phyloP scores from a whole-genome alignment of 2,888 invertebrate species.

The Sphaerolaimus hirsutus region DNA sequence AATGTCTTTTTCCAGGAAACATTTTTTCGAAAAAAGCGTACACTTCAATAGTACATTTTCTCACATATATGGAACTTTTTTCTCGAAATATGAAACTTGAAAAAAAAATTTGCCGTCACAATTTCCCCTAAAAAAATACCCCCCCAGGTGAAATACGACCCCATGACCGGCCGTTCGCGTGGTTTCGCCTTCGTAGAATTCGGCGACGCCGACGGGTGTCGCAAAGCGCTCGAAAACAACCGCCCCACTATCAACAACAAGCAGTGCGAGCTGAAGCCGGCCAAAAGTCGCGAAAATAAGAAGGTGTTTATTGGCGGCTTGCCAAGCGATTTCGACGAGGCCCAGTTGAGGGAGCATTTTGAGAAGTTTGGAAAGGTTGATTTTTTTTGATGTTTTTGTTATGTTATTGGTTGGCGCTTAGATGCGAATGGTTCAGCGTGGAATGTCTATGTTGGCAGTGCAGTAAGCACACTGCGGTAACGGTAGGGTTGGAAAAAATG shows the following conservation, averaged over 20 bases:
- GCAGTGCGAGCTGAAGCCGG: constrained; percentile 23
- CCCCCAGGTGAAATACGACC: constrained; percentile 24
- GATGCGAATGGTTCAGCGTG: too few relatives aligned
- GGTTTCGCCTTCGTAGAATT: constrained; percentile 26
- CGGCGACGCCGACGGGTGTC: constrained; percentile 17
- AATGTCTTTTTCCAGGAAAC: too few relatives aligned
- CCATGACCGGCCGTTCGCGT: constrained; percentile 21
- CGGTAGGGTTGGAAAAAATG: too few relatives aligned
- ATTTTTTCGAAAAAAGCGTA: constrained; percentile 6
- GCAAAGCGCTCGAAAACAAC: constrained; percentile 15
- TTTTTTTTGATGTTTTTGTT: too few relatives aligned
- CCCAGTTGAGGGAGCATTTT: constrained; percentile 20
- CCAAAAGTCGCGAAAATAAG: constrained; percentile 25
- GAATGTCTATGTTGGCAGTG: too few relatives aligned
- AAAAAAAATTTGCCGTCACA: too few relatives aligned
- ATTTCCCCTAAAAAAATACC: constrained; percentile 8
- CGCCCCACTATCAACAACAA: constrained; percentile 22
- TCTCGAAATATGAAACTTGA: too few relatives aligned
- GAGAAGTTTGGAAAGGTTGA: constrained; percentile 20
- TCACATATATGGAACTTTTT: too few relatives aligned
- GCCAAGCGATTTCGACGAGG: constrained; percentile 21
- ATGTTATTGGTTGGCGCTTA: too few relatives aligned
- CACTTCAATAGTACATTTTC: background rate
- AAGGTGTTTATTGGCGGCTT: constrained; percentile 26
- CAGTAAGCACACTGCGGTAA: too few relatives aligned